Conservation (phyloP, 2,888 invertebrate genomes). For the Pecten maximus region DNA sequence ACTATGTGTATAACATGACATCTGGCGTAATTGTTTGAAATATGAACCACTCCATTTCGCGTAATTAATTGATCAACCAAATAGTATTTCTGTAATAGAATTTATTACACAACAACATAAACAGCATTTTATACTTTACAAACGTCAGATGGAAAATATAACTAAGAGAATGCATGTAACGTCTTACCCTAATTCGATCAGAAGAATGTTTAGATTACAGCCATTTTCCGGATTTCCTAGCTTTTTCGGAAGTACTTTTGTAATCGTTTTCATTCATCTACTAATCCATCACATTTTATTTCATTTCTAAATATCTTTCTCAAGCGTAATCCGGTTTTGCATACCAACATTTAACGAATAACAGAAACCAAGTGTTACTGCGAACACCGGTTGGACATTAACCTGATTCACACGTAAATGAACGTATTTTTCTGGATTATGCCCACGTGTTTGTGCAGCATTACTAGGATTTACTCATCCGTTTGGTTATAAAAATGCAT, state of each 20-base stretch:
- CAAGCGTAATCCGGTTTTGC: not conserved
- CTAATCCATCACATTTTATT: not conserved
- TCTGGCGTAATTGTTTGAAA: not conserved
- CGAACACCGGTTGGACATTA: not conserved
- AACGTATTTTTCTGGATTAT: not conserved
- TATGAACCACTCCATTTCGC: not conserved
- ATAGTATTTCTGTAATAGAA: not conserved
- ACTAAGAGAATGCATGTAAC: not conserved
- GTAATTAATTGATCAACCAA: not conserved
- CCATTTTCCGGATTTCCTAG: not conserved
- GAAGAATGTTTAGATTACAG: not conserved
- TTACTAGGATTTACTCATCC: constrained; percentile 12
- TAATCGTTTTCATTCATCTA: not conserved
- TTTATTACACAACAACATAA: not conserved
- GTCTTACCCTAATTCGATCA: not conserved
- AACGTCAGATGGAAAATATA: not conserved
- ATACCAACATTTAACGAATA: not conserved
- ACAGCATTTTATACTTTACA: not conserved
- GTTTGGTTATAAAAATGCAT: constrained; percentile 23
- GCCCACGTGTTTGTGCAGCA: not conserved
- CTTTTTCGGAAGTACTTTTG: not conserved
- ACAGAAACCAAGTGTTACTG: not conserved
- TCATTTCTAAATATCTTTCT: not conserved
- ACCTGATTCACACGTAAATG: not conserved
- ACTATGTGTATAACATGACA: not conserved